phyloP scores from a whole-genome alignment of 2,113 vertebrate genomes.

The Eretmochelys imbricata region DNA sequence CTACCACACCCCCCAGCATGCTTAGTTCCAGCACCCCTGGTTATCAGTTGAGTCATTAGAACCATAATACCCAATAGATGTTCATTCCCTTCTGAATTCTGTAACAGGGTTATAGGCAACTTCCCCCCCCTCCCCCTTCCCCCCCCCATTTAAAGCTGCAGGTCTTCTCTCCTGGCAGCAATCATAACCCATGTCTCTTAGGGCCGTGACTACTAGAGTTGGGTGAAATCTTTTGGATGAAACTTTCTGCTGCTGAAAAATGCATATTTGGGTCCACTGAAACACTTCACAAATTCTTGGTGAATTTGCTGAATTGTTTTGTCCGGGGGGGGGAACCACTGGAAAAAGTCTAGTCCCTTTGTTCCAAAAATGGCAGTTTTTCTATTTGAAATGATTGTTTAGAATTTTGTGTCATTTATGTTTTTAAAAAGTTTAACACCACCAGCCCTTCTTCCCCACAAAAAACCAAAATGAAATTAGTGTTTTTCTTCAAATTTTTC shows the following conservation, averaged over 20 bases:
- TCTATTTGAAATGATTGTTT: not conserved
- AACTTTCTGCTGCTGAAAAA: not conserved
- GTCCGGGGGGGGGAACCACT: not conserved
- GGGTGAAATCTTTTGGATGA: not conserved
- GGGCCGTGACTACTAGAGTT: not conserved
- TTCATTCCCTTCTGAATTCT: not conserved
- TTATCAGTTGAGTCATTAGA: not conserved
- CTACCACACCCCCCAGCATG: too few relatives aligned
- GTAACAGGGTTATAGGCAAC: not conserved
- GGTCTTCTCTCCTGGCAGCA: not conserved
- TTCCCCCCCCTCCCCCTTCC: not conserved
- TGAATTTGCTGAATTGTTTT: not conserved
- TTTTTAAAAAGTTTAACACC: not conserved
- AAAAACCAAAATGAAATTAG: not conserved
- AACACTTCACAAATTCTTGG: not conserved
- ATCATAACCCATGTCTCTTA: not conserved
- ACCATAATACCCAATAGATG: not conserved
- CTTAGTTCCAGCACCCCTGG: too few relatives aligned
- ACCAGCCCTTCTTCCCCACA: not conserved
- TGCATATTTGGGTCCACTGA: not conserved
- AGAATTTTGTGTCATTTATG: not conserved
- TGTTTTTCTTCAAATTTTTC: not conserved
- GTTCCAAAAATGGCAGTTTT: not conserved
- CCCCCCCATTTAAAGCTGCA: not conserved
- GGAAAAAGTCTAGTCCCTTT: not conserved